Conservation (phyloP, 2,888 invertebrate species). For the Trachelus stipa region DNA sequence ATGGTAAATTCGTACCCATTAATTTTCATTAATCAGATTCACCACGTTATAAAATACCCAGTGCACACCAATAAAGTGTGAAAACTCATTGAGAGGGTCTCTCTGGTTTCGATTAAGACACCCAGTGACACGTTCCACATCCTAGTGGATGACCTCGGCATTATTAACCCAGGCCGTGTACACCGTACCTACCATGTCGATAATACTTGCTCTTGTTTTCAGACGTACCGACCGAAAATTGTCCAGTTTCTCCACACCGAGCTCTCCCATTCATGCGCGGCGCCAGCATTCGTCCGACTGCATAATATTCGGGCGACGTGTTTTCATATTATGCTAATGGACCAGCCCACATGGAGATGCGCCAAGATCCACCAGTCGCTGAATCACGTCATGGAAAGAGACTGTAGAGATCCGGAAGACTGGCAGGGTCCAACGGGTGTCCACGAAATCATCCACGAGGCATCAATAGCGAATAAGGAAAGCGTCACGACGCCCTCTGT, state of each 20-base stretch:
- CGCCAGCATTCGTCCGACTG: background rate
- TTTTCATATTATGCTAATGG: conserved; percentile 20
- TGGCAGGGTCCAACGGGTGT: background rate
- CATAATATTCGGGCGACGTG: background rate
- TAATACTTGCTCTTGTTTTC: background rate
- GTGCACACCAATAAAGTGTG: background rate
- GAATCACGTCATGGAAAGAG: background rate
- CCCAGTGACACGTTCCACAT: background rate
- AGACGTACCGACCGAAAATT: background rate
- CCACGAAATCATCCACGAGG: background rate
- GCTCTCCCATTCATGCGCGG: background rate
- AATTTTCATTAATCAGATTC: background rate
- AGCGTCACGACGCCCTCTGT: background rate
- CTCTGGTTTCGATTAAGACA: background rate
- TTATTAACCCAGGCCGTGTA: background rate
- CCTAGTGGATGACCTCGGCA: background rate
- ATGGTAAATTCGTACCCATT: background rate
- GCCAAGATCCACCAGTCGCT: background rate
- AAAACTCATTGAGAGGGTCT: background rate
- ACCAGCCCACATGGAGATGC: background rate
- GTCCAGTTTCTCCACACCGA: background rate
- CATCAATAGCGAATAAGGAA: background rate
- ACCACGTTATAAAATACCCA: background rate
- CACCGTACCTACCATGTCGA: background rate
- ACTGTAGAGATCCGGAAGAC: background rate